These are phyloP conservation scores for Brachyalestes nurse DNA, from an alignment of 2,797 vertebrate species.

Conservation along the genomic window DNA sequence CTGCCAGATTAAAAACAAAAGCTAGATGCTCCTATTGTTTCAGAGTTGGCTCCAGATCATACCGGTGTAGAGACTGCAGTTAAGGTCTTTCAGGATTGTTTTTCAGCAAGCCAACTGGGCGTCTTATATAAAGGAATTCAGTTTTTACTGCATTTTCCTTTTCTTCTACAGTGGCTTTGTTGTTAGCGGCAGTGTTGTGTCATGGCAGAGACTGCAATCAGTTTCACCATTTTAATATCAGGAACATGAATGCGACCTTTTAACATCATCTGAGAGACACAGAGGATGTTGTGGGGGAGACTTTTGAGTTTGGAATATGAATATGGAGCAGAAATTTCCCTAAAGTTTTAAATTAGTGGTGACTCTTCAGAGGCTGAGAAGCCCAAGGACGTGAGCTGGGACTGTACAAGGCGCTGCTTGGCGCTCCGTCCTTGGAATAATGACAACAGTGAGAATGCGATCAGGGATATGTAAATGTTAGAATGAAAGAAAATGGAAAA, in stretches of 20 bases:
- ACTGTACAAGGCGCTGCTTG: constrained; percentile 28
- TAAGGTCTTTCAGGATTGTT: background rate
- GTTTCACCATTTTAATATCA: constrained; percentile 24
- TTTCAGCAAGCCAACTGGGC: background rate
- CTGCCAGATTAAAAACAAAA: background rate
- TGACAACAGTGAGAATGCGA: constrained; percentile 47
- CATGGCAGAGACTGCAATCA: background rate
- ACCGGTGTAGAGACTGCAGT: background rate
- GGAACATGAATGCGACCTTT: constrained; percentile 26
- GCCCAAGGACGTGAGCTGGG: constrained; percentile 43
- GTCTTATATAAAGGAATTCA: background rate
- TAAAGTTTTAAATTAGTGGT: constrained; percentile 31
- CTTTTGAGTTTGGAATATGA: constrained; percentile 21
- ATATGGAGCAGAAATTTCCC: constrained; percentile 26
- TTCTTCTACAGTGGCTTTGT: background rate
- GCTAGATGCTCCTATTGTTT: background rate
- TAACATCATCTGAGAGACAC: constrained; percentile 20
- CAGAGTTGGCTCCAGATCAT: background rate
- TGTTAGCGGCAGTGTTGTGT: background rate
- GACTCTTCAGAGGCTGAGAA: constrained; percentile 31
- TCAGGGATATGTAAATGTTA: constrained; percentile 51
- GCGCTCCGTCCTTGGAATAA: constrained; percentile 48
- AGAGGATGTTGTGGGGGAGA: background rate
- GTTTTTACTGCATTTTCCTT: background rate
- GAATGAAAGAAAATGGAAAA: constrained; percentile 12